These are phyloP conservation scores for Ornithoptera priamus DNA, from an alignment of 2,888 invertebrate species.

Conservation along the genomic window DNA sequence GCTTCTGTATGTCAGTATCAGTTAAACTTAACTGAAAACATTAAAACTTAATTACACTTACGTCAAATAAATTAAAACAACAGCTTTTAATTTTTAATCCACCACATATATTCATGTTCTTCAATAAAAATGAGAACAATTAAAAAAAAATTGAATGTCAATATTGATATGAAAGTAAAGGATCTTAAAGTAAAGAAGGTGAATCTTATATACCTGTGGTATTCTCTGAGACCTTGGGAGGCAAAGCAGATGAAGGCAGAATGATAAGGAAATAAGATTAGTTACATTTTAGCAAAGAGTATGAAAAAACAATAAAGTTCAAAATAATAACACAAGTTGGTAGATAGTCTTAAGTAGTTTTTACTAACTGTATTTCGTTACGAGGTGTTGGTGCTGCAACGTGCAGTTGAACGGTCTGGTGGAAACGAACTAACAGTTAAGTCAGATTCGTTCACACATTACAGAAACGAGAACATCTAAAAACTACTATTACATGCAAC, in stretches of 20 bases:
- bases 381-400: background rate
- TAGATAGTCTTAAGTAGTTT: background rate
- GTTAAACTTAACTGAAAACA: background rate
- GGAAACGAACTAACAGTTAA: constrained; percentile 26
- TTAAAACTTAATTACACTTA: no score
- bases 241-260: background rate
- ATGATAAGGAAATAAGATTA: background rate
- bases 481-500: background rate
- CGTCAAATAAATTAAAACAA: no score
- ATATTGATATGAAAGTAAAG: no score
- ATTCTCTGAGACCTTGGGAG: background rate
- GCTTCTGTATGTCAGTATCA: constrained; percentile 6
- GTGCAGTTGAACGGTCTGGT: constrained; percentile 2
- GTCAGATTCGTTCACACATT: constrained; percentile 35
- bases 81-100: no score
- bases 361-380: constrained; percentile 12
- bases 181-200: no score
- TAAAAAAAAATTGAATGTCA: no score
- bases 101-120: no score
- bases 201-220: no score
- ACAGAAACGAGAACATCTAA: background rate
- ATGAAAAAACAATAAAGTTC: no score
- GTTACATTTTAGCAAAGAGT: no score
- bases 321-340: background rate
- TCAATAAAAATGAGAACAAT: no score